These are phyloP conservation scores for Oreohelix idahoensis DNA, from an alignment of 1,140 invertebrate genomes.

Conservation along the genomic window DNA sequence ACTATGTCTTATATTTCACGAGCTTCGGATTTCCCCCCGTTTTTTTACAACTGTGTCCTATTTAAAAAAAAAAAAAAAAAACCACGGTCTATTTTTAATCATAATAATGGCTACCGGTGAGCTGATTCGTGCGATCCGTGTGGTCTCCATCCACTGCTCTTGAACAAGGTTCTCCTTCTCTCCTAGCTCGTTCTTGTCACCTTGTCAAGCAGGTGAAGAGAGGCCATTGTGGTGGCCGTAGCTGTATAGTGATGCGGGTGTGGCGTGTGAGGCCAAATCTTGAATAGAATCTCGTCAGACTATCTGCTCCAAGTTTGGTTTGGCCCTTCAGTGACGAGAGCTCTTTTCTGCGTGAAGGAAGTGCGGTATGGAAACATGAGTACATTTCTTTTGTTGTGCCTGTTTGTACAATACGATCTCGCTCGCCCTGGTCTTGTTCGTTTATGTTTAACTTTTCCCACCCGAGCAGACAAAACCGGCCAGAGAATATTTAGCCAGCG, in stretches of 20 bases:
- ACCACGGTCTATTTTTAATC: too few relatives aligned
- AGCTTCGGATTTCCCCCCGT: too few relatives aligned
- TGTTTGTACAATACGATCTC: conserved; percentile 10
- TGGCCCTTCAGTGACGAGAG: not conserved
- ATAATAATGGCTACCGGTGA: too few relatives aligned
- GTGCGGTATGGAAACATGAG: conserved; percentile 11
- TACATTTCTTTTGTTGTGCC: conserved; percentile 1
- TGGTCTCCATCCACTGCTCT: not conserved
- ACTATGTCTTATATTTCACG: too few relatives aligned
- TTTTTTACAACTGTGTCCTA: too few relatives aligned
- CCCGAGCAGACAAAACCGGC: not conserved
- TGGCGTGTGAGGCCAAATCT: not conserved
- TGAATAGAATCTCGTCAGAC: not conserved
- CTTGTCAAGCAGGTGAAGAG: not conserved
- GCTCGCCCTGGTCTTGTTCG: not conserved
- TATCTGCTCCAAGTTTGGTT: conserved; percentile 2
- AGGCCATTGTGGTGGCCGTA: not conserved
- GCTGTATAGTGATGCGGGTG: not conserved
- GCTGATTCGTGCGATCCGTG: conserved; percentile 3
- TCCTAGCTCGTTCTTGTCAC: not conserved
- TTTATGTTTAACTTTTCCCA: conserved; percentile 15
- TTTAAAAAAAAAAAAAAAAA: too few relatives aligned
- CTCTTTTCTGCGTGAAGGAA: not conserved
- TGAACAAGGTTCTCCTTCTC: not conserved
- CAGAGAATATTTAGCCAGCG: not conserved